Evolutionary conservation across 53 echinoderm and acorn worm genomes (phyloP), one percentile per base, ranked within the genome.

Genomic region (Apostichopus leukothele): DNA sequence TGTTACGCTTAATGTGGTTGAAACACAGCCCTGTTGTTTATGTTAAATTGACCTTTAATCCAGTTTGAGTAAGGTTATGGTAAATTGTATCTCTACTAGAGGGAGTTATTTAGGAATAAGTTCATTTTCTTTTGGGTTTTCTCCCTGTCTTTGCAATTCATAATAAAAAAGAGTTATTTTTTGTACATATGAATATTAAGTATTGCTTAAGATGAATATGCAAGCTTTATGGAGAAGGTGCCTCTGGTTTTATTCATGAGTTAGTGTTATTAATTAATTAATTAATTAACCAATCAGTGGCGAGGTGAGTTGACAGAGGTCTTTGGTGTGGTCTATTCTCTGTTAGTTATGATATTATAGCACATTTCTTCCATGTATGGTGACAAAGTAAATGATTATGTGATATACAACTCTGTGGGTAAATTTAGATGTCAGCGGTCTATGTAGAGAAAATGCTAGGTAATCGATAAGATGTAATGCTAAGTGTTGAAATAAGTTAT

Each of bases 111-210:
- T 39, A 39, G 39, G 39, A 39, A 3, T 39, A 39, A 3, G 39
- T 39, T 39, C 39, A 39, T 39, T 39, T 39, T 39, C 39, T 39
- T 39, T 39, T 39, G 39, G 39, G 39, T 53, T 39, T 75, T 75
- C 20, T 18, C 51, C 11, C 53, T 53, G n/a, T 79, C 53, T 79
- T 51, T 5, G 18, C 79, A 51, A 79, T 79, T 79, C 50, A 53
- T 79, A 52, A 63, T 13, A 63, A 7, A 52, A 79, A 52, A 51
- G 79, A 77, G 53, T 19, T 51, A 79, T 79, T 18, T 79, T 79
- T 51, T 79, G 79, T 79, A 79, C 79, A 79, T 79, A 79, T 79
- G 54, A 39, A 79, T 79, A 79, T 51, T 79, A 79, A 79, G 50
- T 79, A 79, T 53, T 51, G 79, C 79, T 79, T 79, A 79, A 50